Evolutionary conservation across 2,888 invertebrate genomes (phyloP), one percentile per base, ranked within the genome.

Genomic region (Alcis repandata): DNA sequence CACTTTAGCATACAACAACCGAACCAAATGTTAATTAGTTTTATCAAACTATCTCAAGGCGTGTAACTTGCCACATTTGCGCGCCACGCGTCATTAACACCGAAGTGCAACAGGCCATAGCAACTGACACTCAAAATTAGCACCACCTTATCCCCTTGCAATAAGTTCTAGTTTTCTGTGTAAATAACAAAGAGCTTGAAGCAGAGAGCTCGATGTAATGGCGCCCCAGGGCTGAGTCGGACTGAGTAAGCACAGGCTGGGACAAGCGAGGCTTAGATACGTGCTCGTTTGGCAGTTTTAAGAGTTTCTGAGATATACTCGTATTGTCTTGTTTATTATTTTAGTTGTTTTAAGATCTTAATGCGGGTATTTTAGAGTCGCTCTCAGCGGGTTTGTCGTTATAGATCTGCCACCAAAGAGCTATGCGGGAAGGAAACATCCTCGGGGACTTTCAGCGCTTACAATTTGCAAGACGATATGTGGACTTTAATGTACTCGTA

Each of bases 61-160:
- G 66, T 58, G 54, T 63, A 69, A 69, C 65, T 66, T 69, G 46
- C 54, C 51, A 59, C 61, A 60, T 68, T 61, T 63, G 59, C 62
- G 59, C 56, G 63, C 66, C 65, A 71, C 70, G 68, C 69, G 63
- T 72, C 65, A 72, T 72, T 73, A 73, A 57, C 63, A 46, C 54
- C 54, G 32, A 45, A 71, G 69, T 73, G 76, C 75, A 76, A 73
- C 75, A 72, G 71, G 72, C 72, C 51, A 66, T 71, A 70, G 70
- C 76, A 69, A 59, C 57, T 63, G 70, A 71, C 22, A 68, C 71
- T 63, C 49, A 69, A 68, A 66, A 68, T 68, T 74, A 60, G 62
- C 56, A 53, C 22, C 11, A 67, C 63, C 69, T 66, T 63, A 46
- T 36, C 9, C 1, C 32, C 27, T 58, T 46, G 58, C 19, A 33